phyloP scores from a whole-genome alignment of 2,113 vertebrate genomes.

The Grallaria varia region DNA sequence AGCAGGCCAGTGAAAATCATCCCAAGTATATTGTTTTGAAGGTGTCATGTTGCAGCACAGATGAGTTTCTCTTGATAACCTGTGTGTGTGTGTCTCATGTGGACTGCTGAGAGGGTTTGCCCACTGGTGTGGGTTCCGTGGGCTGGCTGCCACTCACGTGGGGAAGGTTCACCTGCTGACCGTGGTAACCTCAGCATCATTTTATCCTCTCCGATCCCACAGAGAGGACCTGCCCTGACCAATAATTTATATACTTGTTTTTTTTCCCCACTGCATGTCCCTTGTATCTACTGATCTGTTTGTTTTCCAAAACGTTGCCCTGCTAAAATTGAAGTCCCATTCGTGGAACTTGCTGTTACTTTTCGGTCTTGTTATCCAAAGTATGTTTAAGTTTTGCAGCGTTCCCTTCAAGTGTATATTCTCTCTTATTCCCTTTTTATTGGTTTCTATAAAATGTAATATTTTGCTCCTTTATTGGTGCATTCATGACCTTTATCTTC shows the following conservation, averaged over 20 bases:
- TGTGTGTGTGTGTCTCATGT: neutral
- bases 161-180: neutral
- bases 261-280: accelerated
- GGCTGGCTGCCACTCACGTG: neutral
- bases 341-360: neutral
- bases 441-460: neutral
- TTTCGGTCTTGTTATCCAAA: neutral
- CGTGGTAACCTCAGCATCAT: neutral
- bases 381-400: neutral
- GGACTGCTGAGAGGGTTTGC: neutral
- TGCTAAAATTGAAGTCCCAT: neutral
- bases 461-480: neutral
- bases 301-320: neutral
- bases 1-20: neutral
- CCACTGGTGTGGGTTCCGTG: neutral
- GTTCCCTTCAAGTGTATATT: neutral
- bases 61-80: neutral
- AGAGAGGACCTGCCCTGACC: neutral
- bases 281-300: neutral
- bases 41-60: neutral
- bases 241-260: neutral
- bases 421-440: neutral
- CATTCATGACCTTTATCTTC: neutral
- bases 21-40: neutral
- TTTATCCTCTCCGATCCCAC: neutral